phyloP scores from a whole-genome alignment of 2,113 vertebrate species.

The Notiomystis cincta region DNA sequence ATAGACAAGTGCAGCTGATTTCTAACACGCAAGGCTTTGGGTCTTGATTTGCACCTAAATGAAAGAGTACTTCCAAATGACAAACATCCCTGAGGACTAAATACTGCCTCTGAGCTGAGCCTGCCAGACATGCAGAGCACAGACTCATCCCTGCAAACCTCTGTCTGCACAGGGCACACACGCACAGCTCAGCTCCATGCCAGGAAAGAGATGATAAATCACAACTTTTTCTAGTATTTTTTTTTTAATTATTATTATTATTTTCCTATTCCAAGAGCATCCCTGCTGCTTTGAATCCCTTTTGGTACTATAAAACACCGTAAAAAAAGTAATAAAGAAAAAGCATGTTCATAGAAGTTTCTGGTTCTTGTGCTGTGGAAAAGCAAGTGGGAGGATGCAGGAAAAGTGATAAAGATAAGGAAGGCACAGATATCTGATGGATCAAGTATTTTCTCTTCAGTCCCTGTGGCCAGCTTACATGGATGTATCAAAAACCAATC shows the following conservation, averaged over 20 bases:
- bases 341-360: background rate
- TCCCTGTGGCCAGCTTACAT: background rate
- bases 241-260: background rate
- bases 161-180: background rate
- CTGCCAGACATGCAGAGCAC: slow-evolving; percentile 15
- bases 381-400: background rate
- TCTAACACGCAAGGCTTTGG: background rate
- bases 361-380: background rate
- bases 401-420: background rate
- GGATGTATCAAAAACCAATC: background rate
- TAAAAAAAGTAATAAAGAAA: background rate
- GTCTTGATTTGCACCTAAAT: slow-evolving; percentile 61
- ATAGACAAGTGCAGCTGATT: background rate
- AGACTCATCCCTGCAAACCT: background rate
- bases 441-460: slow-evolving; percentile 20
- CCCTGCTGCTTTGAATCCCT: slow-evolving; percentile 3
- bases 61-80: slow-evolving; percentile 32
- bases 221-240: background rate
- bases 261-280: slow-evolving; percentile 29
- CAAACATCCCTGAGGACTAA: slow-evolving; percentile 40
- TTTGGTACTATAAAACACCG: background rate
- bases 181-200: background rate
- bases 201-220: background rate
- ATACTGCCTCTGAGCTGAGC: slow-evolving; percentile 30
- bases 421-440: background rate